These are phyloP conservation scores for Pseudomyrmex flavicornis DNA, from an alignment of 1,140 invertebrate genomes.

Conservation along the genomic window DNA sequence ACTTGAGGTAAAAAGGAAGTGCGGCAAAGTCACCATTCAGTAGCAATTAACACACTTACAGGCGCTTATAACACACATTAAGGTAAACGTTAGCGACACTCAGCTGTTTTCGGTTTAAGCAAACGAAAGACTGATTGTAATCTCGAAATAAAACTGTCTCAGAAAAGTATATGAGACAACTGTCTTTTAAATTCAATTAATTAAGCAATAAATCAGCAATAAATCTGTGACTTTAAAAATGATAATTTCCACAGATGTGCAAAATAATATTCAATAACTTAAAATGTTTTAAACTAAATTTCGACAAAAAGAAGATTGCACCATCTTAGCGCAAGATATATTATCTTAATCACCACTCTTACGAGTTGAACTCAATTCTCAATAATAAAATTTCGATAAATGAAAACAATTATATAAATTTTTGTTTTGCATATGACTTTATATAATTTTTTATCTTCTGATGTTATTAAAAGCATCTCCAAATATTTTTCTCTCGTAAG, in stretches of 20 bases:
- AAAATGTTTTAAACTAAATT: too few relatives aligned
- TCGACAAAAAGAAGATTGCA: too few relatives aligned
- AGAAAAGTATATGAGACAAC: neutral
- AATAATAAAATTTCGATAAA: too few relatives aligned
- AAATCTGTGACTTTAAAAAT: neutral
- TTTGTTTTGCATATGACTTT: too few relatives aligned
- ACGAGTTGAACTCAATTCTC: too few relatives aligned
- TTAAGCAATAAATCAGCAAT: neutral
- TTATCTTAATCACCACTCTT: too few relatives aligned
- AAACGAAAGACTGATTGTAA: neutral
- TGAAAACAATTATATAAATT: too few relatives aligned
- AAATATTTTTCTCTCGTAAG: neutral
- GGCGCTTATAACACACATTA: slow-evolving; percentile 5
- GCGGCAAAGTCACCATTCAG: slow-evolving; percentile 51
- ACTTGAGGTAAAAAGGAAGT: slow-evolving; percentile 35
- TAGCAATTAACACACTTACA: slow-evolving; percentile 32
- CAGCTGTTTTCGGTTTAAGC: neutral
- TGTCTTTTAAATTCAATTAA: too few relatives aligned
- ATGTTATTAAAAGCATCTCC: neutral
- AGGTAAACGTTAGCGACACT: slow-evolving; percentile 17
- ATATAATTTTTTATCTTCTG: neutral
- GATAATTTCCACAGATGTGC: too few relatives aligned
- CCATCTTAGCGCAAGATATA: too few relatives aligned
- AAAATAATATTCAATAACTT: too few relatives aligned
- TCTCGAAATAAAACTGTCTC: neutral